Conservation (phyloP, 2,113 vertebrate species). For the Sebastes schlegelii region DNA sequence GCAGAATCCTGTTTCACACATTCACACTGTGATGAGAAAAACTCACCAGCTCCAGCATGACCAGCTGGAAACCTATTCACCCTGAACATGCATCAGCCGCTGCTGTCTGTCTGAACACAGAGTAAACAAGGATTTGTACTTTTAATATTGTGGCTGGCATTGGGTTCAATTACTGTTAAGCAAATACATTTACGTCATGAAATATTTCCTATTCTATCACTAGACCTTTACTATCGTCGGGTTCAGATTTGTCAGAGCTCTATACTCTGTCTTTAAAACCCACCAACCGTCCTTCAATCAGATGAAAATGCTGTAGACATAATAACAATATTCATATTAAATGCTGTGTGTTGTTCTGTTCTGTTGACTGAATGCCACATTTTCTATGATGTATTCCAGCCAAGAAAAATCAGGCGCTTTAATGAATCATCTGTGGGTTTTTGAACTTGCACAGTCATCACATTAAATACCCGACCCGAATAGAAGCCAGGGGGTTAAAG, state of each 20-base stretch:
- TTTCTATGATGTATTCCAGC: no score
- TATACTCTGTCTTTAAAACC: not conserved
- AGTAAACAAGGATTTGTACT: not conserved
- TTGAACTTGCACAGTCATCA: no score
- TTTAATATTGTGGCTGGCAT: not conserved
- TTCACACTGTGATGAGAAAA: constrained; percentile 61
- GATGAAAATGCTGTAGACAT: not conserved
- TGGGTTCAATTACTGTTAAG: not conserved
- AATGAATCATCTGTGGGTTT: no score
- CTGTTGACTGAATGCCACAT: no score
- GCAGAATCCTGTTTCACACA: constrained; percentile 69
- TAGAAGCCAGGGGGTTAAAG: no score
- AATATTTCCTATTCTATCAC: not conserved
- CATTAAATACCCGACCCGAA: no score
- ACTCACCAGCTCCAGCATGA: constrained; percentile 40
- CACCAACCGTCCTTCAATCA: not conserved
- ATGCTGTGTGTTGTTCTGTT: not conserved
- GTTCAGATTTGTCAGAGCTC: not conserved
- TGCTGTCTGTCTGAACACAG: not conserved
- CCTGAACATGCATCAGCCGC: constrained; percentile 28
- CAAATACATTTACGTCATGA: not conserved
- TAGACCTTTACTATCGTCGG: not conserved
- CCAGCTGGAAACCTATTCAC: constrained; percentile 52
- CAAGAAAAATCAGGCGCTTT: no score
- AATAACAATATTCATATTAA: not conserved